Evolutionary conservation across 2,888 invertebrate species (phyloP), one percentile per base, ranked within the genome.

Genomic region (Priocnemis perturbator): DNA sequence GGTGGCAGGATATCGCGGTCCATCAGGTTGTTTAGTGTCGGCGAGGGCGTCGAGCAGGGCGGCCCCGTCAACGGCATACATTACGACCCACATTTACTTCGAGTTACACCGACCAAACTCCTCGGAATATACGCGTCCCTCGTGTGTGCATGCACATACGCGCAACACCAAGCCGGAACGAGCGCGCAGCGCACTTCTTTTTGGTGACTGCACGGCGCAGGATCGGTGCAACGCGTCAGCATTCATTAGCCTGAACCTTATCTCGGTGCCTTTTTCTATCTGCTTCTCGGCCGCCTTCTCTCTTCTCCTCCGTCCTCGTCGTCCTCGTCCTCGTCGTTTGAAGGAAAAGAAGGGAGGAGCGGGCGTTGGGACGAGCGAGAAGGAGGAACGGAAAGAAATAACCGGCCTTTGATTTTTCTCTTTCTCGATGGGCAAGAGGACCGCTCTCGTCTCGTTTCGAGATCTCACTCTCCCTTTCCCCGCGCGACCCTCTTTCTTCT

Each of bases 1-100:
- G 76, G 84, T 85, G 85, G 83, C 83, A 82, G 81, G 84, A 85
- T 86, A 87, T 86, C 87, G 81, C 78, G 81, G 82, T 77, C 80
- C 85, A 87, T 86, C 86, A 81, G 84, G 81, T 87, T 86, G 86
- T 87, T 87, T 87, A 87, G 86, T 86, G 83, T 81, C 82, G 80
- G 78, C 83, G 83, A 81, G 82, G 82, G 82, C 83, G 82, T 85
- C 85, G 83, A 79, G 81, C 86, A 84, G 84, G 86, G 86, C 83
- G 86, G 85, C 84, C 85, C 80, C 80, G 86, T 86, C 86, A 83
- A 76, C 83, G 81, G 80, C 77, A 84, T 85, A 87, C 86, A 83
- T 87, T 87, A 87, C 84, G 82, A 81, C 80, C 83, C 78, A 79
- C 84, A 82, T 84, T 85, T 82, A 79, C 81, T 73, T 71, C 70